Conservation (phyloP, 2,797 vertebrate genomes). For the Sphaeramia orbicularis region DNA sequence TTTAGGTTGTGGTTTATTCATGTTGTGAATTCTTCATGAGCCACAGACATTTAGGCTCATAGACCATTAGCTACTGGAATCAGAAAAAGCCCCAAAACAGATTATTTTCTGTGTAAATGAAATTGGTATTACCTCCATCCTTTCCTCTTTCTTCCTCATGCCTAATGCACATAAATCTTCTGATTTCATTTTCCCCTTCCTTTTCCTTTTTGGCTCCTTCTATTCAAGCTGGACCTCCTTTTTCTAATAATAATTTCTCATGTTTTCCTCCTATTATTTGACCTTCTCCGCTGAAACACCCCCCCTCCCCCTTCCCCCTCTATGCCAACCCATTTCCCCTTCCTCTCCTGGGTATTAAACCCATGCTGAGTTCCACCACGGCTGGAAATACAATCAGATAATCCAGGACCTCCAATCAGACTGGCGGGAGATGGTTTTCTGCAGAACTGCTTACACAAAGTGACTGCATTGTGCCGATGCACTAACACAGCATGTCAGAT, state of each 20-base stretch:
- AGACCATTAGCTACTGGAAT: too few relatives aligned
- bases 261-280: constrained; percentile 3
- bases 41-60: too few relatives aligned
- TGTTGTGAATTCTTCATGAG: too few relatives aligned
- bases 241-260: constrained; percentile 30
- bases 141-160: constrained; percentile 6
- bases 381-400: constrained; percentile 65
- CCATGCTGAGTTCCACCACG: constrained; percentile 45
- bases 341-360: constrained; percentile 46
- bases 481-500: neutral
- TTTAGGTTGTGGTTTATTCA: too few relatives aligned
- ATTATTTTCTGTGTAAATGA: too few relatives aligned
- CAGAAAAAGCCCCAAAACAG: too few relatives aligned
- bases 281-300: constrained; percentile 22
- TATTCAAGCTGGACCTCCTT: neutral
- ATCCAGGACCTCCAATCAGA: constrained; percentile 41
- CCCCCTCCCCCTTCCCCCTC: constrained; percentile 5
- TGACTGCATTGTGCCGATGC: constrained; percentile 8
- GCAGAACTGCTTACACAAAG: constrained; percentile 20
- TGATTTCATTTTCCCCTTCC: neutral
- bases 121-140: constrained; percentile 17
- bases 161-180: constrained; percentile 3
- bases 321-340: constrained; percentile 22
- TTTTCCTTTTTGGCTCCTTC: neutral
- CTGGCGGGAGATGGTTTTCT: constrained; percentile 21